Evolutionary conservation across 2,888 invertebrate genomes (phyloP).

Genomic region (Oeneis ivallda): DNA sequence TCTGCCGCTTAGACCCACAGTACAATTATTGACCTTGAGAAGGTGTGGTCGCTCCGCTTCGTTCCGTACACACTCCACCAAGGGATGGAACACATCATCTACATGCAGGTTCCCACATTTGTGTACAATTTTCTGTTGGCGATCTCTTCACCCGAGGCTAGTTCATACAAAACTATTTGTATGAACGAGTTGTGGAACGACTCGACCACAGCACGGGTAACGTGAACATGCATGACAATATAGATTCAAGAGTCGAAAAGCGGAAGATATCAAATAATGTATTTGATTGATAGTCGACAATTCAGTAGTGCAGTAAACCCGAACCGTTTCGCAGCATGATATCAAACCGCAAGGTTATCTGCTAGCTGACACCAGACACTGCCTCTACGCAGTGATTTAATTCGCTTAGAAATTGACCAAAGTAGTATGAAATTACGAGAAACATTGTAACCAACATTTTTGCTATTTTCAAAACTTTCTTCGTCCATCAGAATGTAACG

Average conservation of each 20-base stretch:
- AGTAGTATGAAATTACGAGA: conserved; percentile 8
- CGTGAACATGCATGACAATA: too few species aligned
- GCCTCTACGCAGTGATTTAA: conserved; percentile 24
- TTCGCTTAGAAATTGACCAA: conserved; percentile 30
- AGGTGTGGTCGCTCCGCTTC: too few species aligned
- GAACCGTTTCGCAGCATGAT: conserved; percentile 39
- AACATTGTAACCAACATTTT: neutral
- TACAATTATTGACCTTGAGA: too few species aligned
- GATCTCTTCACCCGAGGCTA: too few species aligned
- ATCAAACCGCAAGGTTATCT: conserved; percentile 52
- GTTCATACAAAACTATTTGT: neutral
- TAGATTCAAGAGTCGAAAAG: neutral
- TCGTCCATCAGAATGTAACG: neutral
- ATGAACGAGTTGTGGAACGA: neutral
- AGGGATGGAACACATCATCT: too few species aligned
- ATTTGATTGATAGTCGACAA: conserved; percentile 5
- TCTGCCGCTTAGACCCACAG: too few species aligned
- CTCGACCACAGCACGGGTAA: neutral
- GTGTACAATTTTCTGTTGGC: too few species aligned
- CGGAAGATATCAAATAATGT: neutral
- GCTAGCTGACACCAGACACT: conserved; percentile 51
- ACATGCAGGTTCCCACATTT: too few species aligned
- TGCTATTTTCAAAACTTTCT: neutral
- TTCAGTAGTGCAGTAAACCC: conserved; percentile 33
- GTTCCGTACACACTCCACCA: too few species aligned